Evolutionary conservation across 2,888 invertebrate species (phyloP), one percentile per base, ranked within the genome.

Genomic region (Sympetrum striolatum): DNA sequence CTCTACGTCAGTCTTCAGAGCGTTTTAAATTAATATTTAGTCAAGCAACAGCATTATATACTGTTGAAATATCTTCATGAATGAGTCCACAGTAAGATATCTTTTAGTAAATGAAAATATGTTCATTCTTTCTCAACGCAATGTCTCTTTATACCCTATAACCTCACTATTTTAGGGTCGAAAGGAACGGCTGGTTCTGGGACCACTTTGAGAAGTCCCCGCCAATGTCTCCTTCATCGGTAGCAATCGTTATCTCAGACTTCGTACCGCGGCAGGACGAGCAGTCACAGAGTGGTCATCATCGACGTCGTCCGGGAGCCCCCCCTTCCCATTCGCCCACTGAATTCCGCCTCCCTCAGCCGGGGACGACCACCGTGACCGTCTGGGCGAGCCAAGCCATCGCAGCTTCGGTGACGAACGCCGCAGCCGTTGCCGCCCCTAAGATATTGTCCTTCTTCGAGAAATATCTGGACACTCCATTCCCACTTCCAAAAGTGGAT

Each of bases 151-250:
- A 6, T 44, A 44, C 10, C 44, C 6, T 10, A 39, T 37, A 5
- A 14, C 22, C 18, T 22, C 31, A 35, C 15, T 14, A n/a, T 10
- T 39, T 39, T 31, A 86, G 86, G 86, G 86, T 86, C 58, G 86
- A 86, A 60, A 35, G 86, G 37, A 35, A 37, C 86, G 86, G 86
- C 60, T 96, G 96, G 92, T 95, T 96, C 0, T 95, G 96, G 93
- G 97, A 96, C 92, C 95, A 95, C 92, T 97, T 97, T 92, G 95
- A 95, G 92, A 95, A 94, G 91, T 96, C 97, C 0, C 97, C 97
- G 0, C 96, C 96, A 2, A 97, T 97, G 96, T 96, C 97, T 1
- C 96, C 97, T 0, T 97, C 96, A 93, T 96, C 97, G 0, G 94
- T 97, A 80, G 97, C 97, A 0, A 94, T 97, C 91, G 95, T 97